Conservation (phyloP, 2,113 vertebrate species). For the Arenaria interpres region DNA sequence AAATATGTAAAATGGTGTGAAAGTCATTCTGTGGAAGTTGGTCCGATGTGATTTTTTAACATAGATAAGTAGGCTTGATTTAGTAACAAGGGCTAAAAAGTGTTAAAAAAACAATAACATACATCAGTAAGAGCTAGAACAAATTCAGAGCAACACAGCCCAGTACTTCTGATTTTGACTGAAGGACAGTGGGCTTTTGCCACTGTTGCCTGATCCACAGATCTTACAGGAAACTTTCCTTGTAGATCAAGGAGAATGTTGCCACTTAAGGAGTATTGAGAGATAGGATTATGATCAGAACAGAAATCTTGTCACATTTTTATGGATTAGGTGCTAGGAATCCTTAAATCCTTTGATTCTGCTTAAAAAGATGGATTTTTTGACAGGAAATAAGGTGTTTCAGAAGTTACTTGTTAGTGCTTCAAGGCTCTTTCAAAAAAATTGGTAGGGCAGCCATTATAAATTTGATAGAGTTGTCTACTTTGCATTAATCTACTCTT, state of each 20-base stretch:
- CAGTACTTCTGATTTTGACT: not conserved
- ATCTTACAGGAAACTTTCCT: not conserved
- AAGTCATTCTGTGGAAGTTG: not conserved
- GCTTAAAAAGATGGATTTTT: not conserved
- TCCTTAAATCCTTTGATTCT: not conserved
- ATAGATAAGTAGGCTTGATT: not conserved
- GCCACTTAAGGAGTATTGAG: not conserved
- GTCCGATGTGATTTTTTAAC: not conserved
- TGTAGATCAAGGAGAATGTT: not conserved
- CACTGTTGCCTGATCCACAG: not conserved
- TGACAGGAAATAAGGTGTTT: not conserved
- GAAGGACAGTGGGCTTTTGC: not conserved
- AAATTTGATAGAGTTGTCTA: constrained; percentile 7
- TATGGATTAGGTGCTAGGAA: not conserved
- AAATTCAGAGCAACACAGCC: not conserved
- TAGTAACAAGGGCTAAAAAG: not conserved
- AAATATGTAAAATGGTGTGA: not conserved
- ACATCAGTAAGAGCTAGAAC: not conserved
- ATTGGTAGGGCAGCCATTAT: not conserved
- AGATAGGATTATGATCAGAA: not conserved
- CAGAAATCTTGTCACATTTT: not conserved
- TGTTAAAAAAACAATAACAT: not conserved
- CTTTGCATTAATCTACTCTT: constrained; percentile 26
- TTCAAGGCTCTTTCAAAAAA: not conserved
- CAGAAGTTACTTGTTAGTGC: not conserved